Evolutionary conservation across 1,140 invertebrate genomes (phyloP).

Genomic region (Potamilus streckersoni): DNA sequence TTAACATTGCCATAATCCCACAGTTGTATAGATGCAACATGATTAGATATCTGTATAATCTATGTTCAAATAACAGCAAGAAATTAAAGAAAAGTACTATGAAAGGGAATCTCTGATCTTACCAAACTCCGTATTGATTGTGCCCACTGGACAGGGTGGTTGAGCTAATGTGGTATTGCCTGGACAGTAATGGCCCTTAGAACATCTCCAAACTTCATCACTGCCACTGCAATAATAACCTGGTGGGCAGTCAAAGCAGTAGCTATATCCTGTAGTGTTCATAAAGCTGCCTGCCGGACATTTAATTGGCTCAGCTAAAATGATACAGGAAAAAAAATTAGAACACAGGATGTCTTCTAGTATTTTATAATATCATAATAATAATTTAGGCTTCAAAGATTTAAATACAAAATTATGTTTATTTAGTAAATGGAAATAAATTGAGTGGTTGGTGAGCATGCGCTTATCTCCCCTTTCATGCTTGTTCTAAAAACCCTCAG

Average conservation of each 20-base stretch:
- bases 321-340: slow-evolving; percentile 10
- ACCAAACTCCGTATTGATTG: slow-evolving; percentile 61
- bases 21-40: too few relatives aligned
- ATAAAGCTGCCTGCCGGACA: slow-evolving; percentile 58
- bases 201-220: slow-evolving; percentile 50
- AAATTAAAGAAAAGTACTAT: too few relatives aligned
- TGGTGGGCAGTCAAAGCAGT: slow-evolving; percentile 58
- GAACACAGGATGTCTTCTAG: neutral
- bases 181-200: slow-evolving; percentile 61
- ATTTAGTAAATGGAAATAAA: too few relatives aligned
- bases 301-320: slow-evolving; percentile 45
- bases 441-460: too few relatives aligned
- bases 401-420: too few relatives aligned
- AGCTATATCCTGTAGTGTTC: slow-evolving; percentile 51
- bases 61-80: too few relatives aligned
- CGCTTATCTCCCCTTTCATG: too few relatives aligned
- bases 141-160: slow-evolving; percentile 59
- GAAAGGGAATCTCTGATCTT: neutral
- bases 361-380: too few relatives aligned
- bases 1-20: too few relatives aligned
- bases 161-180: slow-evolving; percentile 54
- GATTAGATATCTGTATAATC: too few relatives aligned
- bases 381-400: too few relatives aligned
- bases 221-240: slow-evolving; percentile 61
- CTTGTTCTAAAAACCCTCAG: too few relatives aligned